Base-by-base conservation (phyloP, 2,888 invertebrate genomes). In the Eupithecia abbreviata region DNA sequence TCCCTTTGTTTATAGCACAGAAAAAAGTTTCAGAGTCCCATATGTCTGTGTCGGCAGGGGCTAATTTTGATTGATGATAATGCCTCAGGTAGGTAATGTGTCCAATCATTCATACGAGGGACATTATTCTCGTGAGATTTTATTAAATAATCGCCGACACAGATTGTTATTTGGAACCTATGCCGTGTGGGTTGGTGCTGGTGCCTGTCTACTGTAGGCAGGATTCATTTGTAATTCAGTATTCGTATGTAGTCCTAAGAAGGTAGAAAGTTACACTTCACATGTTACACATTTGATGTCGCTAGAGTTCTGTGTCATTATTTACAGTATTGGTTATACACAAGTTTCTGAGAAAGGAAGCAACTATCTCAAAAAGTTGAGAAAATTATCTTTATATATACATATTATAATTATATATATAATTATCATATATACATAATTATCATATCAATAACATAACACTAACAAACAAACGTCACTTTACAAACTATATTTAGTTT, bases 21-120 rank as follows among this genome's bases (percentile, higher is more conserved):
- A 10, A 55, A 49, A 49, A 69, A 49, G 69, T 69, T 45, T 69
- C 55, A 68, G n/a, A 62, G 68, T 55, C 45, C 68, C 45, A 65
- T 73, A 45, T 62, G 47, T 18, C n/a, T 71, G 13, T 65, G 58
- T 69, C 47, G 3, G 10, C 45, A 18, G 18, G 69, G 47, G 69
- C 47, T 69, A 69, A 69, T 69, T 69, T 47, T 69, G 69, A 69
- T 69, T 47, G 69, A 69, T 69, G 69, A 69, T 69, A 47, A 69
- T 69, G 69, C 69, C 47, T 69, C 18, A 69, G 67, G 67, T 66
- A 42, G n/a, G 68, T 49, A 68, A 69, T 69, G 47, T 47, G 12
- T 12, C 47, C 47, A 69, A 69, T 69, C 69, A 10, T 30, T 47
- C 45, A 69, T 69, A 47, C 47, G 9, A 7, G 43, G 18, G 12